These are phyloP conservation scores for Platyscapa corneri DNA, from an alignment of 1,140 invertebrate species.

Conservation along the genomic window DNA sequence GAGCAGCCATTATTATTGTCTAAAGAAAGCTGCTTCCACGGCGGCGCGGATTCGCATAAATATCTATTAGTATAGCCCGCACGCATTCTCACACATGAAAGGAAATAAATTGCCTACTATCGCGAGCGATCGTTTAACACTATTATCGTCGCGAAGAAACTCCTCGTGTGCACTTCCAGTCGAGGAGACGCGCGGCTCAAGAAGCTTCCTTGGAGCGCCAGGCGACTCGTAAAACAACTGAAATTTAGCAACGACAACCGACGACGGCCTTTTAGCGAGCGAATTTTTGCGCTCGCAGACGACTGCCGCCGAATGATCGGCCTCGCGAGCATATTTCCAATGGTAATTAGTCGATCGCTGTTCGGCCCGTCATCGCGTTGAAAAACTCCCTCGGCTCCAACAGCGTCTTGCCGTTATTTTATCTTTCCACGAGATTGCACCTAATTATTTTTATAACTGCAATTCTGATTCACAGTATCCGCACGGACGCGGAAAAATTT, in stretches of 20 bases:
- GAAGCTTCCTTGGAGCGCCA: background rate
- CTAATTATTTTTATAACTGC: constrained; percentile 14
- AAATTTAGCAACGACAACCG: background rate
- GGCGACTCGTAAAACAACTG: background rate
- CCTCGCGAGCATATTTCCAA: background rate
- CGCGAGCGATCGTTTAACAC: background rate
- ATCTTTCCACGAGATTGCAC: constrained; percentile 2
- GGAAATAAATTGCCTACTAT: constrained; percentile 2
- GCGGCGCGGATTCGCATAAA: background rate
- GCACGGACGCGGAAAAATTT: constrained; percentile 7
- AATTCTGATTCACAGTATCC: background rate
- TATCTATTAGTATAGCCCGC: background rate
- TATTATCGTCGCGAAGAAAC: background rate
- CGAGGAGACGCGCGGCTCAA: background rate
- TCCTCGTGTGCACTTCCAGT: background rate
- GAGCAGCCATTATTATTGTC: background rate
- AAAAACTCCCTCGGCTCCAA: background rate
- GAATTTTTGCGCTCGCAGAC: no score
- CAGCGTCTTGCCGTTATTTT: background rate
- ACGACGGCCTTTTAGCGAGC: background rate
- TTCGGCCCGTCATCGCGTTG: no score
- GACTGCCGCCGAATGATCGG: background rate
- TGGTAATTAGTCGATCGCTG: no score
- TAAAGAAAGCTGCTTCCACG: background rate
- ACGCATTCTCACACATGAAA: background rate